Evolutionary conservation across 2,113 vertebrate genomes (phyloP).

Genomic region (Stomatorhinus ivindoensis): DNA sequence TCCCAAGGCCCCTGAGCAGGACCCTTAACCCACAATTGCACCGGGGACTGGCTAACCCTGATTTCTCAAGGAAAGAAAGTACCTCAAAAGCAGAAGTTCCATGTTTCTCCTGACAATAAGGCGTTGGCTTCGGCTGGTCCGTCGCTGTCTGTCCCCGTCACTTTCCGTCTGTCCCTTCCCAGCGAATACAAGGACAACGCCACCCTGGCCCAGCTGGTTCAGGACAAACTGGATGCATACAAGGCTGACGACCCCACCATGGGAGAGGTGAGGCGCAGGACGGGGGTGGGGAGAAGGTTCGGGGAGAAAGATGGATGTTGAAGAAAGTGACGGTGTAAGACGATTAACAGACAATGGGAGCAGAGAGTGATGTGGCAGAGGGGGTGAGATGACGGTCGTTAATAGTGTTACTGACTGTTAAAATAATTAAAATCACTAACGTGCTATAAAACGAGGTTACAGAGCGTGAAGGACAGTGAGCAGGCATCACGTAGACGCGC

Average conservation of each 20-base stretch:
- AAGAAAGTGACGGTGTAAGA: neutral
- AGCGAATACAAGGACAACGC: conserved; percentile 86
- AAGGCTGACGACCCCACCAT: conserved; percentile 95
- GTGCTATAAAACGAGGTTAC: neutral
- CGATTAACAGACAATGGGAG: neutral
- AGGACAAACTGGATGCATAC: conserved; percentile 95
- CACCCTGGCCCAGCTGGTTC: conserved; percentile 88
- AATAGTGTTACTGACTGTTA: neutral
- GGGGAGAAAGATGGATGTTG: neutral
- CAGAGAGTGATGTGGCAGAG: neutral
- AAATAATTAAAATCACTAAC: neutral
- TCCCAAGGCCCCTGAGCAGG: neutral
- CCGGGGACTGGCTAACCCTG: neutral
- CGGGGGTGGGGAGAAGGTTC: neutral
- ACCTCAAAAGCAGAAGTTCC: neutral
- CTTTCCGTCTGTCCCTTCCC: neutral
- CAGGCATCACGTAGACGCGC: neutral
- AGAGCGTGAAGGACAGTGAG: neutral
- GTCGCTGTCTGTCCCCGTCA: neutral
- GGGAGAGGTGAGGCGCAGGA: conserved; percentile 75
- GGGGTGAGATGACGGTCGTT: neutral
- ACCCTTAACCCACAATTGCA: neutral
- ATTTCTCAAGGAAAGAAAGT: neutral
- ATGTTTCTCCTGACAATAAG: neutral
- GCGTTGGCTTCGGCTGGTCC: neutral